phyloP scores from a whole-genome alignment of 2,888 invertebrate species.

The Drepanosiphum platanoidis region DNA sequence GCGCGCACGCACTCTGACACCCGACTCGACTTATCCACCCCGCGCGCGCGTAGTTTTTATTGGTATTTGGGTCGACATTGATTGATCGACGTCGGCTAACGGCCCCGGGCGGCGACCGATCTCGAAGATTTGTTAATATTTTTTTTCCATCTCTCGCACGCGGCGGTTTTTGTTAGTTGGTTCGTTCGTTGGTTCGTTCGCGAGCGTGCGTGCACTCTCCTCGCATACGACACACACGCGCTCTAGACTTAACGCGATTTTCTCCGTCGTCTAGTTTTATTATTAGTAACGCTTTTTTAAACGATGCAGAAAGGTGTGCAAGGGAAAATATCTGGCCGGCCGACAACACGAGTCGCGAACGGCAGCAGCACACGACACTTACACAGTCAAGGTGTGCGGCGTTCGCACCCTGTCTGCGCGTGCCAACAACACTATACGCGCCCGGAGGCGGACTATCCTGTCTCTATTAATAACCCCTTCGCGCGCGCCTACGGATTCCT shows the following conservation, averaged over 20 bases:
- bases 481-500: conserved; percentile 28
- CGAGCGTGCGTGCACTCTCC: not conserved
- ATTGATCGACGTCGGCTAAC: conserved; percentile 49
- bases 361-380: too few species aligned
- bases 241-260: not conserved
- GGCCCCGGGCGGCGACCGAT: not conserved
- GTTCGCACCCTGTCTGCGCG: conserved; percentile 51
- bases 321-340: conserved; percentile 49
- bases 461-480: conserved; percentile 54
- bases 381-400: conserved; percentile 29
- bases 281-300: conserved; percentile 55
- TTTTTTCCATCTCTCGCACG: not conserved
- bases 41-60: conserved; percentile 15
- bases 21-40: not conserved
- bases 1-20: not conserved
- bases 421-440: conserved; percentile 30
- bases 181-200: not conserved
- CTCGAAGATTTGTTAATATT: conserved; percentile 49
- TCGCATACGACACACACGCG: not conserved
- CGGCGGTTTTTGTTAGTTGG: not conserved
- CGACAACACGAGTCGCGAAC: conserved; percentile 23
- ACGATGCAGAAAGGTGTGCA: conserved; percentile 54
- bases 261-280: conserved; percentile 20
- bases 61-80: conserved; percentile 55
- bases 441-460: not conserved